phyloP scores from a whole-genome alignment of 1,140 invertebrate genomes.

The Andricus grossulariae region DNA sequence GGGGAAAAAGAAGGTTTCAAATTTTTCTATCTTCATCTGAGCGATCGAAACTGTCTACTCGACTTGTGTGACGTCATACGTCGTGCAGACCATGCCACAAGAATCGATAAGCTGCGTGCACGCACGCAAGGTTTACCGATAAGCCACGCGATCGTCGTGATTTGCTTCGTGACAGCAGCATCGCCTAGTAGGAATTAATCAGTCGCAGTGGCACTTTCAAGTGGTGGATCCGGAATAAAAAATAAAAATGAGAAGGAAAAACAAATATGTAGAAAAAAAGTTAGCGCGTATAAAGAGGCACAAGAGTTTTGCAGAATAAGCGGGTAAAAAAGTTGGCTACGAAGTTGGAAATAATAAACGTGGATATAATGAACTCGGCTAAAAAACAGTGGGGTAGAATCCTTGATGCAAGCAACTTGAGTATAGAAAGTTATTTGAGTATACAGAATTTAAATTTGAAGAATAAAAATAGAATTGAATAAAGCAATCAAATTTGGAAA shows the following conservation, averaged over 20 bases:
- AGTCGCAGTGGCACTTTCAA: too few relatives aligned
- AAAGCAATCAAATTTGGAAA: background rate
- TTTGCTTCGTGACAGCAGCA: background rate
- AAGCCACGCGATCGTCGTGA: conserved; percentile 10
- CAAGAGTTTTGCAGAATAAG: background rate
- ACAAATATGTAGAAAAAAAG: background rate
- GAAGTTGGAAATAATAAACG: background rate
- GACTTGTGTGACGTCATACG: conserved; percentile 58
- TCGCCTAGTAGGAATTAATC: background rate
- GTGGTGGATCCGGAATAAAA: background rate
- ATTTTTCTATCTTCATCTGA: conserved; percentile 2
- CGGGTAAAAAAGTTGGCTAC: too few relatives aligned
- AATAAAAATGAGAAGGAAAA: background rate
- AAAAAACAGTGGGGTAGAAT: background rate
- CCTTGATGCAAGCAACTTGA: background rate
- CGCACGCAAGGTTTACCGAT: conserved; percentile 47
- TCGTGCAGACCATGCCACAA: conserved; percentile 58
- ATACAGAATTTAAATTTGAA: background rate
- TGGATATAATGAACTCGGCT: background rate
- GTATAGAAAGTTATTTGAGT: background rate
- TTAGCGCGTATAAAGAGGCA: background rate
- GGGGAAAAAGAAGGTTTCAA: conserved; percentile 5
- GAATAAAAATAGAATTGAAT: background rate
- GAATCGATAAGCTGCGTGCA: conserved; percentile 72
- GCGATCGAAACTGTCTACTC: conserved; percentile 48